These are phyloP conservation scores for Patiria pectinifera DNA, from an alignment of 53 echinoderm and acorn worm species.

Conservation along the genomic window DNA sequence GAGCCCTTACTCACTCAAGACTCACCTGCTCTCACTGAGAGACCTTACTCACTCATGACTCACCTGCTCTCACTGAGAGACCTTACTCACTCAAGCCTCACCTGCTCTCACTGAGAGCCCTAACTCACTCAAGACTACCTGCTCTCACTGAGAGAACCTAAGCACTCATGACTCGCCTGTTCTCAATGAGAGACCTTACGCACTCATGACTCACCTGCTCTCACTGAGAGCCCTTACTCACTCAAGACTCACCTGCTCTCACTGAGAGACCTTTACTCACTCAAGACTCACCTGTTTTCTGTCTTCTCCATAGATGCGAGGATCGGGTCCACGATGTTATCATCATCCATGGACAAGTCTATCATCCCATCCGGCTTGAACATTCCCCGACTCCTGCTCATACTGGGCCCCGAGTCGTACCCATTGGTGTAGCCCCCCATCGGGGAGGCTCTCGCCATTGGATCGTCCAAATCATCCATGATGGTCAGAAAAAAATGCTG, in stretches of 20 bases:
- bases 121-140: too few species aligned
- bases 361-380: not conserved
- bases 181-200: too few species aligned
- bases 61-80: too few species aligned
- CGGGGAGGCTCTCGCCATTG: slow-evolving; percentile 56
- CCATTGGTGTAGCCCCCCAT: slow-evolving; percentile 31
- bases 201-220: not conserved
- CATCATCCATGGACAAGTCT: slow-evolving; percentile 57
- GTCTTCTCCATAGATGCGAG: slow-evolving; percentile 36
- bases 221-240: not conserved
- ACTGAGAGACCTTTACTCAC: too few species aligned
- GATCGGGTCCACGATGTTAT: slow-evolving; percentile 40
- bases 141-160: too few species aligned
- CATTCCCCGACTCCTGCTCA: slow-evolving; percentile 1
- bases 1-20: too few species aligned
- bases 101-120: too few species aligned
- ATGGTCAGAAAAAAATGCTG: not conserved
- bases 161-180: too few species aligned
- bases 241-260: too few species aligned
- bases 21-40: too few species aligned
- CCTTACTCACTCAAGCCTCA: too few species aligned
- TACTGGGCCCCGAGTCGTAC: slow-evolving; percentile 15
- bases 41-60: too few species aligned
- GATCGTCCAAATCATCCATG: slow-evolving; percentile 61
- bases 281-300: slow-evolving; percentile 44